Evolutionary conservation across 1,140 invertebrate genomes (phyloP).

Genomic region (Apis florea): DNA sequence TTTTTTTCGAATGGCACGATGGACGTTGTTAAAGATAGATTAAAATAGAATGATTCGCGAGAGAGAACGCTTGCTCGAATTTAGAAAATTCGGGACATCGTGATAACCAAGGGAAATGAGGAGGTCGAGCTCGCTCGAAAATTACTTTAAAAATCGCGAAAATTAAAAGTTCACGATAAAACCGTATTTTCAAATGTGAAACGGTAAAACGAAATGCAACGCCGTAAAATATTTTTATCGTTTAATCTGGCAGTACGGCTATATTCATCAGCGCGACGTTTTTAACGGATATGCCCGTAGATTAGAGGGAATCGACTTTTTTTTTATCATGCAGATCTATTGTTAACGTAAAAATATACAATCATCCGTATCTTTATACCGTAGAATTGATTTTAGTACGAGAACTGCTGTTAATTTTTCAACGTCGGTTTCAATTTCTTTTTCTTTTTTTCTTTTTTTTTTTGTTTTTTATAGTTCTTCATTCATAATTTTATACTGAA

Average conservation of each 20-base stretch:
- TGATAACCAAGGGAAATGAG: not conserved
- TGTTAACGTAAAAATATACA: not conserved
- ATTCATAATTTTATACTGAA: too few relatives aligned
- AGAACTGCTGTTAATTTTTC: not conserved
- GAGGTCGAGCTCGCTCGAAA: too few relatives aligned
- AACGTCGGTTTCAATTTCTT: not conserved
- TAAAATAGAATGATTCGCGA: not conserved
- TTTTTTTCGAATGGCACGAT: not conserved
- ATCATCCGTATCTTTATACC: not conserved
- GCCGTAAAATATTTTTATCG: slow-evolving; percentile 22
- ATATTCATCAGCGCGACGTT: slow-evolving; percentile 7
- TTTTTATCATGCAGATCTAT: not conserved
- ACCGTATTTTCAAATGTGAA: not conserved
- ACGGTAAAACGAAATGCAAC: slow-evolving; percentile 6
- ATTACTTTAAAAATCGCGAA: slow-evolving; percentile 1
- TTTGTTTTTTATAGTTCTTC: too few relatives aligned
- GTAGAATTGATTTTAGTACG: not conserved
- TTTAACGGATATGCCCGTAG: not conserved
- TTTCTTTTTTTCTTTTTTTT: not conserved
- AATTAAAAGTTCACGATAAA: slow-evolving; percentile 21
- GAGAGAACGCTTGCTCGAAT: not conserved
- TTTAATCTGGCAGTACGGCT: not conserved
- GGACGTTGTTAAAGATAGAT: not conserved
- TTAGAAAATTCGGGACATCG: not conserved
- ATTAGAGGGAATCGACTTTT: slow-evolving; percentile 3